Evolutionary conservation across 2,888 invertebrate genomes (phyloP).

Genomic region (Thyatira batis): DNA sequence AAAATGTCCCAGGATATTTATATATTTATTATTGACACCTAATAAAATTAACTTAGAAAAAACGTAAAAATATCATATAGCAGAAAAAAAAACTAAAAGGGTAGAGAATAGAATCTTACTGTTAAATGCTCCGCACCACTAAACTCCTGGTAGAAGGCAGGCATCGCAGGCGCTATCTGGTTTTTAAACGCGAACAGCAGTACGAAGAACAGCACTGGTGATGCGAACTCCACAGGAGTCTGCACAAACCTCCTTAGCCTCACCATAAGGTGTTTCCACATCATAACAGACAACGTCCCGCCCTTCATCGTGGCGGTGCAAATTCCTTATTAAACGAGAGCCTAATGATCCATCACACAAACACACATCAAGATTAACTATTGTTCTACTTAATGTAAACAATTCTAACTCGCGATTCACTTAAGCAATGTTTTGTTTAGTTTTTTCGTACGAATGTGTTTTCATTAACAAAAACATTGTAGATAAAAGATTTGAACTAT

Average conservation of each 20-base stretch:
- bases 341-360: background rate
- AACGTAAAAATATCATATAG: too few relatives aligned
- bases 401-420: background rate
- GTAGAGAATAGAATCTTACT: background rate
- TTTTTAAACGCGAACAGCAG: constrained; percentile 25
- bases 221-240: constrained; percentile 39
- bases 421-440: background rate
- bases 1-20: too few relatives aligned
- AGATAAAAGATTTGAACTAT: too few relatives aligned
- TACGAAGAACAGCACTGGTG: constrained; percentile 37
- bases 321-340: background rate
- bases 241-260: constrained; percentile 41
- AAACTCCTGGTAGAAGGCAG: background rate
- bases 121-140: background rate
- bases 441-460: background rate
- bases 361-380: background rate
- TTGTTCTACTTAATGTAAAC: background rate
- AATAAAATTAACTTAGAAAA: too few relatives aligned
- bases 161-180: constrained; percentile 10
- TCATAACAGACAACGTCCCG: constrained; percentile 33
- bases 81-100: background rate
- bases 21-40: too few relatives aligned
- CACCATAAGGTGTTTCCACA: constrained; percentile 51
- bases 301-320: constrained; percentile 13
- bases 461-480: too few relatives aligned